Evolutionary conservation across 2,888 invertebrate genomes (phyloP), one percentile per base, ranked within the genome.

Genomic region (Ormyrus labotus): DNA sequence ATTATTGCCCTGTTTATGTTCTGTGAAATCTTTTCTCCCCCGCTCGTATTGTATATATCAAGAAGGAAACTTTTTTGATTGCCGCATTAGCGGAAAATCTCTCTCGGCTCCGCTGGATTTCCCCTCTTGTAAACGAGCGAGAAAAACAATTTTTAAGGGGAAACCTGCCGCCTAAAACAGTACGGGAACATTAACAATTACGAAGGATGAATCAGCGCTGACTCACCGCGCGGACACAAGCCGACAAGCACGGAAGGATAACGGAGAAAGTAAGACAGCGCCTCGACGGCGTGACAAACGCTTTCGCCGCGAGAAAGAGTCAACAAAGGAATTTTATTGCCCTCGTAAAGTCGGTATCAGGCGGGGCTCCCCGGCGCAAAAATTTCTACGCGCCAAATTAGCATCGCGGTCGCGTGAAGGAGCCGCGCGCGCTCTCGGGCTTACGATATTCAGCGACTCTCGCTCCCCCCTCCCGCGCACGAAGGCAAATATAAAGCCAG

Each of bases 331-430:
- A 72, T 71, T 78, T 72, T 71, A 72, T 72, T 68, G 48, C 19
- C 10, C 50, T 34, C n/a, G 72, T 78, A 61, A 78, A 67, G 67
- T 61, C 47, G 5, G 19, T 61, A 68, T 64, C 64, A 7, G 45
- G 50, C 53, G n/a, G 7, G 13, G 55, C 11, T 53, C 11, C 45
- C 3, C 34, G 34, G 64, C 8, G 64, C 19, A 45, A 57, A 55
- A 67, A 72, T 72, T 72, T 72, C 67, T 67, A 48, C 60, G 67
- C 67, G 48, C 34, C 68, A 68, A 67, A 78, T 78, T 78, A 78
- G 51, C 71, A 65, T 71, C 53, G 45, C 45, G 7, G 5, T 70
- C 57, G 78, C 71, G 65, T 78, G 71, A 70, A 70, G 3, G 13
- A 53, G 10, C 4, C 7, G 2, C 34, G 2, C 34, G 34, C 34